Percentiles rank a stretch among this genome's conserved stretches.
phyloP scores from a whole-genome alignment of 2,797 vertebrate species.

The Muraenolepis orangiensis region DNA sequence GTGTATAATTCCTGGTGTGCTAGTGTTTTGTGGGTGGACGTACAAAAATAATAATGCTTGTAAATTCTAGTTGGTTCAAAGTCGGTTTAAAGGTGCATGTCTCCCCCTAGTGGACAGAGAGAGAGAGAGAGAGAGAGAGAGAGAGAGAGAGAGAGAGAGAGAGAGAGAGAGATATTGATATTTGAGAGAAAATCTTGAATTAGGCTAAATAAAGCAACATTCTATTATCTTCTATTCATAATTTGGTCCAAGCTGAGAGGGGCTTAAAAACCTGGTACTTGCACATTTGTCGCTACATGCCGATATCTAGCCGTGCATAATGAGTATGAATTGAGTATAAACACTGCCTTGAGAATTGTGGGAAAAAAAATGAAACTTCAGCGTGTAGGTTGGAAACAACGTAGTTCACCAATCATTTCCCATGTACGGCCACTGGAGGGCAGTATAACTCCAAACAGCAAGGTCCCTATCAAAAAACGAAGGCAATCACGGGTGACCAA shows the following conservation, averaged over 20 bases:
- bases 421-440: constrained; percentile 52
- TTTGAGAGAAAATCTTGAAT: background rate
- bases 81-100: background rate
- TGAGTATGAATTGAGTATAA: background rate
- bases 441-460: constrained; percentile 31
- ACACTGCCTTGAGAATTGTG: background rate
- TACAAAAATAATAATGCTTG: background rate
- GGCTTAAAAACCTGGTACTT: too few relatives aligned
- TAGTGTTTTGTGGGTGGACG: background rate
- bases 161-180: background rate
- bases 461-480: background rate
- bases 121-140: constrained; percentile 1
- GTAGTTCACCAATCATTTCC: background rate
- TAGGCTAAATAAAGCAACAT: too few relatives aligned
- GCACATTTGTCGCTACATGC: background rate
- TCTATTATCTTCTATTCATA: too few relatives aligned
- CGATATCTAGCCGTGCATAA: background rate
- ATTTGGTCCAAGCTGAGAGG: too few relatives aligned
- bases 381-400: background rate
- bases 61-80: background rate
- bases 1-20: background rate
- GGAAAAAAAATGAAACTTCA: background rate
- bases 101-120: too few relatives aligned
- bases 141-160: background rate
- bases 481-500: background rate